Evolutionary conservation across 2,888 invertebrate genomes (phyloP).

Genomic region (Myopa testacea): DNA sequence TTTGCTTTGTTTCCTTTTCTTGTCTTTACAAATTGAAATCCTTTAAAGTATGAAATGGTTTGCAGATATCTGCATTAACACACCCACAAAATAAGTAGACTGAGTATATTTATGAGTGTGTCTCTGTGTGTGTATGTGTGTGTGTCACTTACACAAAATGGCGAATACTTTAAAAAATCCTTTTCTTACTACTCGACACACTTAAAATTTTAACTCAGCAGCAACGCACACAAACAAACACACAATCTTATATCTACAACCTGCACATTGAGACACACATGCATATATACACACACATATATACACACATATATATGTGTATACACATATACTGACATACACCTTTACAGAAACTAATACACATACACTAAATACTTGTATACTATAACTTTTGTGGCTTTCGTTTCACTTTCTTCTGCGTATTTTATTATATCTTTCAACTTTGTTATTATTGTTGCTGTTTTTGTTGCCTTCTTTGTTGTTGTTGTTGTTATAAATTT

Average conservation of each 20-base stretch:
- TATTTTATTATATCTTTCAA: background rate
- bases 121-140: background rate
- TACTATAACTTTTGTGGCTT: slow-evolving; percentile 9
- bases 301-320: slow-evolving; percentile 15
- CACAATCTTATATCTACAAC: background rate
- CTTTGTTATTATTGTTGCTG: background rate
- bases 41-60: background rate
- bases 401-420: background rate
- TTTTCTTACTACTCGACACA: slow-evolving; percentile 26
- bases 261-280: background rate
- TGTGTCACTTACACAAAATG: too few relatives aligned
- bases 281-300: slow-evolving; percentile 4
- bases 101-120: too few relatives aligned
- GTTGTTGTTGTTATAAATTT: background rate
- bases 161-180: too few relatives aligned
- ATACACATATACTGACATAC: background rate
- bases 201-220: slow-evolving; percentile 29
- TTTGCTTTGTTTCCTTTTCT: too few relatives aligned
- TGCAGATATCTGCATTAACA: background rate
- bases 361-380: slow-evolving; percentile 19
- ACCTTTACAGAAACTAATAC: background rate
- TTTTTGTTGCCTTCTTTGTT: background rate
- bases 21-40: too few relatives aligned
- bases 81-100: too few relatives aligned
- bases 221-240: background rate